Evolutionary conservation across 2,113 vertebrate species (phyloP), one percentile per base, ranked within the genome.

Genomic region (Carlito syrichta): DNA sequence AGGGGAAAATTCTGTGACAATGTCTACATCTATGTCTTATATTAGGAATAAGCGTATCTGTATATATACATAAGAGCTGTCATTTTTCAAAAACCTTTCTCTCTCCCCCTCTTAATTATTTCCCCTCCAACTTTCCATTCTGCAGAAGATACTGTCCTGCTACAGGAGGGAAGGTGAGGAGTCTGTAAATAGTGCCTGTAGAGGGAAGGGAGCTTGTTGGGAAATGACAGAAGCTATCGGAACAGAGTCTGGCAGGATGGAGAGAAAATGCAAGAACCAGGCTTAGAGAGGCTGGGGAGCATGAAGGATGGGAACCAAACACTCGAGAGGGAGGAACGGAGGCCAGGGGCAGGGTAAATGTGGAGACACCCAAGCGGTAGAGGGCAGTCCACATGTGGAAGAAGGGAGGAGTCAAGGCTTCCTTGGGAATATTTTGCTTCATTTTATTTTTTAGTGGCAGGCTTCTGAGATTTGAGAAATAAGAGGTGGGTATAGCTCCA

Each of bases 401-500:
- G 32, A 69, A 20, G 45, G 52, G 63, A 83, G 87, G 25, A 48
- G 45, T 35, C 22, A 3, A 43, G 38, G 20, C 45, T 89, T 45
- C 48, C 73, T 38, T 30, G 13, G n/a, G 40, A n/a, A 5, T 66
- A 56, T 22, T 83, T 68, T 16, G 30, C 27, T 74, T 91, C 50
- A 25, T 76, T 95, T 62, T 43, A 5, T 38, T 48, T 84, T 68
- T 86, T 40, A 45, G 62, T 22, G 63, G 19, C 35, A 40, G 38
- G n/a, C 66, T 83, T 94, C 60, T 56, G 54, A 93, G 60, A 73
- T 30, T 30, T 54, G 62, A 78, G 93, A 83, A 83, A 56, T 19
- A 27, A 71, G 69, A 40, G 10, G 38, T 45, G 13, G 32, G 27
- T 62, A 32, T 30, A 23, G 20, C 27, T 83, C 30, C 16, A 17